Percentiles rank a stretch among this genome's conserved stretches.
These are phyloP conservation scores for Lasius fuliginosus DNA, from an alignment of 2,888 invertebrate genomes.

Conservation along the genomic window DNA sequence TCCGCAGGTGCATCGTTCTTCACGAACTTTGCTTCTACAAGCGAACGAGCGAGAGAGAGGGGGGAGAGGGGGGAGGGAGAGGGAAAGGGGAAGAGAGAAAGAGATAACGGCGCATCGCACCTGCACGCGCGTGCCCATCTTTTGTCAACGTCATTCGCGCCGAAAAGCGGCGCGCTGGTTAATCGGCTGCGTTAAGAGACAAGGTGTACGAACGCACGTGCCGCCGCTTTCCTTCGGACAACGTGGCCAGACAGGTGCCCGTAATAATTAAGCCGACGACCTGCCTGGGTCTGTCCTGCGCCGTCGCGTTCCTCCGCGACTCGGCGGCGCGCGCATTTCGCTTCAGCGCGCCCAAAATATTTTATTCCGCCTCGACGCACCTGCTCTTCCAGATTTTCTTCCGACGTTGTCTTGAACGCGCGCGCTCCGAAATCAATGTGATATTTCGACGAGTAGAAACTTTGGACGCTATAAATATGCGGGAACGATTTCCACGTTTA, in stretches of 20 bases:
- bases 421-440: not conserved
- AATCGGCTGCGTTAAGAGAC: conserved; percentile 56
- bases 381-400: not conserved
- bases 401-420: not conserved
- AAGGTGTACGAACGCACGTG: conserved; percentile 38
- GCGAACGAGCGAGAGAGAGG: not conserved
- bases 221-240: conserved; percentile 18
- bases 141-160: conserved; percentile 68
- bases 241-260: conserved; percentile 59
- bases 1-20: conserved; percentile 69
- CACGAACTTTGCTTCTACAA: conserved; percentile 45
- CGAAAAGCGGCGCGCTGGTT: conserved; percentile 53
- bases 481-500: not conserved
- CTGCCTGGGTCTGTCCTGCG: conserved; percentile 30
- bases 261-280: conserved; percentile 58
- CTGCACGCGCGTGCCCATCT: conserved; percentile 63
- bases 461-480: not conserved
- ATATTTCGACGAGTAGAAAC: not conserved
- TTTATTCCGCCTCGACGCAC: conserved; percentile 20
- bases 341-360: conserved; percentile 21
- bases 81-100: not conserved
- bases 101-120: conserved; percentile 46
- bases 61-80: not conserved
- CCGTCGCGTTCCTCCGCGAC: conserved; percentile 7
- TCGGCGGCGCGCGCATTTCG: conserved; percentile 1